These are phyloP conservation scores for Synergus itoensis DNA, from an alignment of 2,888 invertebrate species.

Conservation along the genomic window DNA sequence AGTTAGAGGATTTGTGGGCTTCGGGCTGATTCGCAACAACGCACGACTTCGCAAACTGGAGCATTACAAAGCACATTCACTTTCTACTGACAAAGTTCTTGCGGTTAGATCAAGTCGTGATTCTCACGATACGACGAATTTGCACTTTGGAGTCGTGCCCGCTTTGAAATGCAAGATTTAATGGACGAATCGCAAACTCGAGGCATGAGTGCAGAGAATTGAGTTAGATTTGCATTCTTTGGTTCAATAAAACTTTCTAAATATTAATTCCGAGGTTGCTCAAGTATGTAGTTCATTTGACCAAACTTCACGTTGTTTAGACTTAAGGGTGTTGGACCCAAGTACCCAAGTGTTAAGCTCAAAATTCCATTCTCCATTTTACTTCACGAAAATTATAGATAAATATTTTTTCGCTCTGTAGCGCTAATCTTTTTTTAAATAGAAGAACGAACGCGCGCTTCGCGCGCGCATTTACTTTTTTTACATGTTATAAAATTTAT, in stretches of 20 bases:
- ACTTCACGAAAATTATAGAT: too few species aligned
- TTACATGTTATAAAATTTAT: too few species aligned
- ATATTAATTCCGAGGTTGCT: background rate
- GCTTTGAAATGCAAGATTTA: constrained; percentile 19
- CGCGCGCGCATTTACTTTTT: too few species aligned
- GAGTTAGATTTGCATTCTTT: background rate
- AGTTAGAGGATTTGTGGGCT: constrained; percentile 19
- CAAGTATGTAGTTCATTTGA: background rate
- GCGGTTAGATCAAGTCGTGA: constrained; percentile 20
- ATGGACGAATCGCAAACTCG: constrained; percentile 9
- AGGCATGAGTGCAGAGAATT: background rate
- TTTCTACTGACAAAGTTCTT: constrained; percentile 38
- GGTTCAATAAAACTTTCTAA: background rate
- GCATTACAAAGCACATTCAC: constrained; percentile 38
- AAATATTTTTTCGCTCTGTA: too few species aligned
- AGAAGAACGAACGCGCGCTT: too few species aligned
- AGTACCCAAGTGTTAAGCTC: too few species aligned
- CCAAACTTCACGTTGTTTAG: background rate
- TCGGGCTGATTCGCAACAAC: constrained; percentile 17
- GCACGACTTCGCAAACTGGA: constrained; percentile 33
- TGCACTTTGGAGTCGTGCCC: constrained; percentile 37
- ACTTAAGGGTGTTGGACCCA: background rate
- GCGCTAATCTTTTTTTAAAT: too few species aligned
- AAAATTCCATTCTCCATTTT: too few species aligned
- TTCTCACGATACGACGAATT: constrained; percentile 37